Base-by-base conservation (phyloP, 2,888 invertebrate genomes). In the Oeneis ivallda region DNA sequence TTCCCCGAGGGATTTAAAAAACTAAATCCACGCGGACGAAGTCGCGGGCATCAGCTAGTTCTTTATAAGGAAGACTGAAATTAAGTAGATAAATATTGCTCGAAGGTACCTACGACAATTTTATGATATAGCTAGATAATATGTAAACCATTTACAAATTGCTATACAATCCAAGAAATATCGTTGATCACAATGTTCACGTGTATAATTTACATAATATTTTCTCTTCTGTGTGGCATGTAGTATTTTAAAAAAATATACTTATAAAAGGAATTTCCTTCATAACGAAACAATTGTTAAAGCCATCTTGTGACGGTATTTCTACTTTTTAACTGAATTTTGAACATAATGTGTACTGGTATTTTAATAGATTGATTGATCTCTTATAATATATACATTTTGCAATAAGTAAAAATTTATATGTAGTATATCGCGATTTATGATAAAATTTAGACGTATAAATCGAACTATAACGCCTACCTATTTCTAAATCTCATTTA, bases 251-350 rank as follows among this genome's bases (percentile, higher is more conserved):
- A 47, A 47, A 47, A 47, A 47, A 15, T 15, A 2, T 8, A 1
- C 8, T 13, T 10, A 10, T 26, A 50, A 50, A 54, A 39, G 54
- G 13, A 54, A 39, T 7, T 54, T 17, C 9, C 9, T 54, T 54
- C 53, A n/a, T 39, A 54, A 54, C 39, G 54, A 54, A 54, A 17
- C 54, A 15, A 54, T 54, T 54, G 54, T 54, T 53, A 37, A 17
- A 54, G 37, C 9, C 15, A 53, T 53, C 37, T 53, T 34, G n/a
- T 34, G 9, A 37, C 41, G 52, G 66, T 41, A 26, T 26, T 26
- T 26, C 26, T 26, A 26, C 26, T 26, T 26, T 26, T 26, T 4
- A 26, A 26, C 26, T 39, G 9, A 39, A 2, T 5, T 41, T 41
- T 13, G 13, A 41, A 41, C 41, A n/a, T n/a, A n/a, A n/a, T n/a